Percentiles rank a stretch among this genome's conserved stretches.
phyloP scores from a whole-genome alignment of 1,140 invertebrate genomes.

The Drosophila yakuba region DNA sequence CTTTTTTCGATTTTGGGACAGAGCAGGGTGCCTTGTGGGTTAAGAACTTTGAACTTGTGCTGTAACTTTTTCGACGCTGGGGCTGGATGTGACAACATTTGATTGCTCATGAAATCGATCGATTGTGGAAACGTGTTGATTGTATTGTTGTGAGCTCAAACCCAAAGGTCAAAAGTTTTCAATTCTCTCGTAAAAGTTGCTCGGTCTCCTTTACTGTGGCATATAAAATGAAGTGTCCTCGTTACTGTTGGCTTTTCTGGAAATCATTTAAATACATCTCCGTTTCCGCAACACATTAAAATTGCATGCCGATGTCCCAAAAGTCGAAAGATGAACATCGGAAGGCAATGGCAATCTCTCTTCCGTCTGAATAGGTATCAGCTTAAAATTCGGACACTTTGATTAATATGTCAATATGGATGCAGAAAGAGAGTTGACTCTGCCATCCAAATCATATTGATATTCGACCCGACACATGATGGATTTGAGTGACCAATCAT shows the following conservation, averaged over 20 bases:
- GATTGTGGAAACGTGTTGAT: slow-evolving; percentile 79
- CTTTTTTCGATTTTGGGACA: slow-evolving; percentile 19
- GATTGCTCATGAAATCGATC: slow-evolving; percentile 81
- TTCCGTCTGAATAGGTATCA: slow-evolving; percentile 10
- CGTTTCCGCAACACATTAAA: slow-evolving; percentile 54
- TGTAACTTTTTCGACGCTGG: slow-evolving; percentile 63
- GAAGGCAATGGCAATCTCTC: background rate
- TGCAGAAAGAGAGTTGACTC: slow-evolving; percentile 1
- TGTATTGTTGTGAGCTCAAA: slow-evolving; percentile 60
- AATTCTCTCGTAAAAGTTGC: slow-evolving; percentile 71
- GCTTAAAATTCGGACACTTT: slow-evolving; percentile 12
- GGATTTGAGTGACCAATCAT: slow-evolving; percentile 46
- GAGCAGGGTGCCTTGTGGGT: slow-evolving; percentile 44
- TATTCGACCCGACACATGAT: slow-evolving; percentile 32
- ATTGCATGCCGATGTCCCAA: slow-evolving; percentile 37
- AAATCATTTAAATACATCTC: slow-evolving; percentile 71
- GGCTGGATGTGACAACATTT: slow-evolving; percentile 76
- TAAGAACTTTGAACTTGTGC: slow-evolving; percentile 76
- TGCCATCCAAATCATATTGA: slow-evolving; percentile 28
- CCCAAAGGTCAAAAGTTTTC: slow-evolving; percentile 75
- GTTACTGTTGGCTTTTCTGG: slow-evolving; percentile 42
- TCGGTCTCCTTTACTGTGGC: slow-evolving; percentile 46
- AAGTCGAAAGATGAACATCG: slow-evolving; percentile 6
- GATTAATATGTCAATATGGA: slow-evolving; percentile 33
- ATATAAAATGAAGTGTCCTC: slow-evolving; percentile 70